These are phyloP conservation scores for Meleagris gallopavo DNA, from an alignment of 2,113 vertebrate species.

Conservation along the genomic window DNA sequence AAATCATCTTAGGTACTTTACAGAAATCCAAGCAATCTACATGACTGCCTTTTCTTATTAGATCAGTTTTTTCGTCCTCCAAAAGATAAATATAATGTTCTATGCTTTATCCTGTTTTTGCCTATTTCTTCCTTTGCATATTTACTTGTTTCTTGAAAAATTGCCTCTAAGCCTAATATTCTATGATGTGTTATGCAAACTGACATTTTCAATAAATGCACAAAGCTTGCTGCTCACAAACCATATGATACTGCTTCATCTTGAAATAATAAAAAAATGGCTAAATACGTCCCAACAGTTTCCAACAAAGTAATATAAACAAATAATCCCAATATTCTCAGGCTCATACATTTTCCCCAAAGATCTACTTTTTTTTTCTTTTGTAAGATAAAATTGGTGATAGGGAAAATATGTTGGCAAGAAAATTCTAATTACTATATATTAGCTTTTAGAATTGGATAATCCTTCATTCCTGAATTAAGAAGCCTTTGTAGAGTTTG, in stretches of 20 bases:
- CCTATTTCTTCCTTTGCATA: not conserved
- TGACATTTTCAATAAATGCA: not conserved
- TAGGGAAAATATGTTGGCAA: conserved; percentile 51
- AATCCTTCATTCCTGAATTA: conserved; percentile 15
- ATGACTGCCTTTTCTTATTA: not conserved
- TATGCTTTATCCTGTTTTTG: not conserved
- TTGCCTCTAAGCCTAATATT: not conserved
- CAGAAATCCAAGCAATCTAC: not conserved
- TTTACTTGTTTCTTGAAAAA: not conserved
- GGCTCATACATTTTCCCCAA: conserved; percentile 3
- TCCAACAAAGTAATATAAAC: conserved; percentile 55
- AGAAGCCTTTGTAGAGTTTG: conserved; percentile 34
- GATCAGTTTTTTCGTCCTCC: not conserved
- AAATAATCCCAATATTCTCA: conserved; percentile 30
- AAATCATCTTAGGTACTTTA: not conserved
- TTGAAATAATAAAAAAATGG: conserved; percentile 58
- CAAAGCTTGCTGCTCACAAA: not conserved
- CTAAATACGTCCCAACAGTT: conserved; percentile 17
- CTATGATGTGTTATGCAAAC: not conserved
- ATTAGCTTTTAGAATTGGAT: conserved; percentile 18
- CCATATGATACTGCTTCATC: not conserved
- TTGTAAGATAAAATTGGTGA: conserved; percentile 35
- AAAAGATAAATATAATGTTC: not conserved
- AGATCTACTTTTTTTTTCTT: conserved; percentile 50
- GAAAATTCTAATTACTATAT: conserved; percentile 41